Base-by-base conservation (phyloP, 2,113 vertebrate species). In the Thymallus thymallus region DNA sequence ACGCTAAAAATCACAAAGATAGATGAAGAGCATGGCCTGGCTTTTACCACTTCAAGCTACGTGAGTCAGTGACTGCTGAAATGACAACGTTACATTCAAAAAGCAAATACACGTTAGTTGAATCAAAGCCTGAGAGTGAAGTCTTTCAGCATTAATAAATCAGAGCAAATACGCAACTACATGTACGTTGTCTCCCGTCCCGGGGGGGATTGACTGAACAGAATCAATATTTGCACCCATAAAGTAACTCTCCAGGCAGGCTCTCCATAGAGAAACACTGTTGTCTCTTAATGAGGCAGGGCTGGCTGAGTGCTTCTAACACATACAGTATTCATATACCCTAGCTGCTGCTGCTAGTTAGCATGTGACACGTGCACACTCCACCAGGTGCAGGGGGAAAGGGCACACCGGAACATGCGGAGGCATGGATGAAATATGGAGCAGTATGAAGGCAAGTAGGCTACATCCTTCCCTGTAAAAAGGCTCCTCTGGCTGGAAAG, bases 201-300 rank as follows among this genome's bases (percentile, higher is more conserved):
- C 76, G 68, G 70, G 7, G 7, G 78, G 81, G 74, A 83, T 55
- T 82, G 46, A 83, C 70, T 82, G 70, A 81, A 81, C 69, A 65
- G 46, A 84, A 86, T 89, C 90, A 86, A 90, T 91, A 87, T 89
- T 87, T 87, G 84, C 85, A 77, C 80, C 76, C 78, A 69, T 74
- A 78, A 76, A 84, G 73, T 56, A 80, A 82, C 84, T 89, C 80
- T 85, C 69, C 76, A 78, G 73, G 76, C 82, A 30, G 18, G 56
- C 71, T 63, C 78, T 73, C 70, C 75, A 60, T 23, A 60, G 18
- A 3, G 76, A 83, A 81, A 70, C 74, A 75, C 71, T 58, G 68
- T 78, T 82, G 84, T 76, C 78, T 89, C 83, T 84, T 88, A 89
- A 88, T 91, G 82, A 88, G 86, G 66, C 69, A 81, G 41, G 60